Conservation (phyloP, 2,888 invertebrate genomes). For the Linnaemya tessellans region DNA sequence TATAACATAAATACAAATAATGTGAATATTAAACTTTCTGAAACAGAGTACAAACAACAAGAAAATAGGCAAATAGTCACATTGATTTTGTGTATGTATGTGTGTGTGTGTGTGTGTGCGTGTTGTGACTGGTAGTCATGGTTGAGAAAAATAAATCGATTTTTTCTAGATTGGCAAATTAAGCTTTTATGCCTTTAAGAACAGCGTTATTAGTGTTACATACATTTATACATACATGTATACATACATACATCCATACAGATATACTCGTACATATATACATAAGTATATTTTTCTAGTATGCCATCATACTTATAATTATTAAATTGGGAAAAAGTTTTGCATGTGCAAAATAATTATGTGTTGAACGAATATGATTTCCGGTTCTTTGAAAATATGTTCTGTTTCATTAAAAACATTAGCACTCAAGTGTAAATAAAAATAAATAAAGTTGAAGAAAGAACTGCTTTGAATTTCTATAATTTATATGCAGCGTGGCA, state of each 20-base stretch:
- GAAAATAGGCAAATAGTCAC: slow-evolving; percentile 29
- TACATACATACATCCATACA: no score
- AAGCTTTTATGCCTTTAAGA: slow-evolving; percentile 60
- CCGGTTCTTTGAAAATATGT: no score
- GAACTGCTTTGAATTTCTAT: no score
- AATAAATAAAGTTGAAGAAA: no score
- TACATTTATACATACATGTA: no score
- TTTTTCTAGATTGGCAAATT: slow-evolving; percentile 66
- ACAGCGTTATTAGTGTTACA: slow-evolving; percentile 1
- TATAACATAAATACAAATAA: slow-evolving; percentile 29
- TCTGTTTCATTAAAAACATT: no score
- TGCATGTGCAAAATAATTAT: not conserved
- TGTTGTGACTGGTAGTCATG: slow-evolving; percentile 20
- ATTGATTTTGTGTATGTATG: no score
- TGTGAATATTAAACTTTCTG: slow-evolving; percentile 56
- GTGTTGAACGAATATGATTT: no score
- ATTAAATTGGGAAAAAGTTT: not conserved
- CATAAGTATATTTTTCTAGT: not conserved
- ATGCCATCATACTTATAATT: not conserved
- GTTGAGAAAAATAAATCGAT: slow-evolving; percentile 47
- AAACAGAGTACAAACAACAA: slow-evolving; percentile 52
- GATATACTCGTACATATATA: no score
- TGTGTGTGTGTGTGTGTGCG: no score
- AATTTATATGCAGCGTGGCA: no score
- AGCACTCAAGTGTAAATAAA: no score